Evolutionary conservation across 2,797 vertebrate species (phyloP), one percentile per base, ranked within the genome.

Genomic region (Falco cherrug): DNA sequence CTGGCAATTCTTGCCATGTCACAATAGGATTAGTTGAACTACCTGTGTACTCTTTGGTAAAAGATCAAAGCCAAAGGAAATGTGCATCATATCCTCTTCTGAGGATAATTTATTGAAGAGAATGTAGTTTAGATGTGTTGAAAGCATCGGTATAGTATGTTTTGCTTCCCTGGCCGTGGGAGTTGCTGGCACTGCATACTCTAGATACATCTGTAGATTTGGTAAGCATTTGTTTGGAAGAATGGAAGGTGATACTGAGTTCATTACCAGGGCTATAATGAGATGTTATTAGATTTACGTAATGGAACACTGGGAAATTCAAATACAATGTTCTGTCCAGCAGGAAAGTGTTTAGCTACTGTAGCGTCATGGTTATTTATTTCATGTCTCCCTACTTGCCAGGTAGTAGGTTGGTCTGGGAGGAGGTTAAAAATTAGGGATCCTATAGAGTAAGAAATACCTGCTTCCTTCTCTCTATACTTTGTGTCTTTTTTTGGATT

Each of bases 121-220:
- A 61, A 29, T 6, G 9, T 43, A 16, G 33, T 68, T 95, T 76
- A 79, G 21, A 12, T 43, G 21, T 37, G 10, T 24, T 73, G 7
- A 4, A 61, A 65, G 12, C 45, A 51, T 31, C 37, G 88, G 10
- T 45, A 5, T 41, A n/a, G 79, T 26, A 35, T 19, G 28, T 64
- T 35, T 57, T 15, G 5, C 48, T 78, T 80, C 63, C 57, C 43
- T 86, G 64, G 35, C 33, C 13, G 0, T 19, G 41, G 13, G 17
- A 60, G 63, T 41, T 13, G 7, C 43, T 43, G 41, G 45, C 57
- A 16, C 11, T 15, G 20, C 22, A 19, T 2, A 2, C n/a, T 69
- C 22, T 60, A n/a, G 43, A 10, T 39, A 2, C 6, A 47, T 28
- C 33, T 0, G 0, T 33, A 24, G 24, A 3, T 45, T 60, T 48